Base-by-base conservation (phyloP, 2,797 vertebrate species). In the Gadopsis bispinosus region DNA sequence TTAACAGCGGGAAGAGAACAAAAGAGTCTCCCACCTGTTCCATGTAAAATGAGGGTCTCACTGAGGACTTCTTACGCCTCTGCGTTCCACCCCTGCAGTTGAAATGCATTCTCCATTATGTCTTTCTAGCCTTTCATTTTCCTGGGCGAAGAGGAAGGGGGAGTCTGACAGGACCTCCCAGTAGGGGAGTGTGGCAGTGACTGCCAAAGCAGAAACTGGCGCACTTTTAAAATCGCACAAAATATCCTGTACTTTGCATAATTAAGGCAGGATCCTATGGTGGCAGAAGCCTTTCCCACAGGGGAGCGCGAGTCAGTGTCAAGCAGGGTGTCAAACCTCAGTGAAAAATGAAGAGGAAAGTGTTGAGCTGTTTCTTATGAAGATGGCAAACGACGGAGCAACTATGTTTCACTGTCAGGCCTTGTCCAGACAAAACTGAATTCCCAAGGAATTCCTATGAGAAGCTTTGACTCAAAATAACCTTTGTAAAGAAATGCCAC, bases 21-120 rank as follows among this genome's bases (percentile, higher is more conserved):
- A 95, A 95, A 95, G 94, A 88, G 91, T 93, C 92, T 94, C 94
- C 94, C 94, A 95, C 94, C 94, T 95, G 95, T 94, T 95, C 92
- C 87, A 94, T 92, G 93, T 92, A 95, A 96, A 96, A 95, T 92
- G 91, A 95, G 91, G 92, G 90, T 91, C 94, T 95, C 92, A 89
- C 83, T 79, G 89, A 95, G 94, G 93, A 94, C 91, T 94, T 93
- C 90, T 92, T 91, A 92, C 91, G 91, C 92, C 93, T 93, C 91
- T 86, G 87, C 84, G 82, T 93, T 94, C 91, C 92, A 94, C 92
- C 93, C 94, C 92, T 92, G 94, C 94, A 88, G 93, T 91, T 90
- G 90, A 94, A 95, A 95, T 91, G 91, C 94, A 93, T 94, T 95
- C 94, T 93, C 94, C 94, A 95, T 95, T 95, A 93, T 95, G 91